Evolutionary conservation across 2,113 vertebrate species (phyloP).

Genomic region (Anhinga anhinga): DNA sequence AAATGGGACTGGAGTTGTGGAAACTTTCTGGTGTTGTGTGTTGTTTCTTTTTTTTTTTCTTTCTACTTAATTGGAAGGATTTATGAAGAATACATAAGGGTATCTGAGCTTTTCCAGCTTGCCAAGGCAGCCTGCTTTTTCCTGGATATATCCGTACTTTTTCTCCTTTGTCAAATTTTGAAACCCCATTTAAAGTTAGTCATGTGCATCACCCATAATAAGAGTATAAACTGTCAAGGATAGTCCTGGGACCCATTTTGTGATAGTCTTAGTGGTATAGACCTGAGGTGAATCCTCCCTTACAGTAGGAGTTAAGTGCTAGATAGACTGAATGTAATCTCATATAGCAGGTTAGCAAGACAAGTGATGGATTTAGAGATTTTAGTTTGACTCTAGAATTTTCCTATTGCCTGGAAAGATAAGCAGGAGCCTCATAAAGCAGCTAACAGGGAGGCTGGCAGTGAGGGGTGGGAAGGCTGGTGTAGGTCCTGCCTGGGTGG

Average conservation of each 20-base stretch:
- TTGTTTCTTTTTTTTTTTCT: neutral
- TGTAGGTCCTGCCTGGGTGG: neutral
- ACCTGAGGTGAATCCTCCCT: neutral
- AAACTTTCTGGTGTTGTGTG: neutral
- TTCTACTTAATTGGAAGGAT: neutral
- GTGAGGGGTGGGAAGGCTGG: neutral
- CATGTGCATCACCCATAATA: neutral
- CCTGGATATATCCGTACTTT: neutral
- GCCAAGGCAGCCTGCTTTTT: neutral
- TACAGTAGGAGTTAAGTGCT: neutral
- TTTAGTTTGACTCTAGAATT: neutral
- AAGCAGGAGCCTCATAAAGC: neutral
- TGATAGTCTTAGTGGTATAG: neutral
- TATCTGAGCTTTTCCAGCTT: neutral
- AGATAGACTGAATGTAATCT: neutral
- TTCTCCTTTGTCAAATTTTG: neutral
- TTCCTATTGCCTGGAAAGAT: neutral
- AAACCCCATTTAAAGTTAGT: neutral
- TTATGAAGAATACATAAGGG: neutral
- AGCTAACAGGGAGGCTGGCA: neutral
- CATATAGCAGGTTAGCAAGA: neutral
- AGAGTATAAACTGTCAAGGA: neutral
- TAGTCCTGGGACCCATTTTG: neutral
- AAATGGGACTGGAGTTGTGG: constrained; percentile 12
- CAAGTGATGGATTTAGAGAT: neutral